Evolutionary conservation across 2,113 vertebrate species (phyloP).

Genomic region (Chaetops frenatus): DNA sequence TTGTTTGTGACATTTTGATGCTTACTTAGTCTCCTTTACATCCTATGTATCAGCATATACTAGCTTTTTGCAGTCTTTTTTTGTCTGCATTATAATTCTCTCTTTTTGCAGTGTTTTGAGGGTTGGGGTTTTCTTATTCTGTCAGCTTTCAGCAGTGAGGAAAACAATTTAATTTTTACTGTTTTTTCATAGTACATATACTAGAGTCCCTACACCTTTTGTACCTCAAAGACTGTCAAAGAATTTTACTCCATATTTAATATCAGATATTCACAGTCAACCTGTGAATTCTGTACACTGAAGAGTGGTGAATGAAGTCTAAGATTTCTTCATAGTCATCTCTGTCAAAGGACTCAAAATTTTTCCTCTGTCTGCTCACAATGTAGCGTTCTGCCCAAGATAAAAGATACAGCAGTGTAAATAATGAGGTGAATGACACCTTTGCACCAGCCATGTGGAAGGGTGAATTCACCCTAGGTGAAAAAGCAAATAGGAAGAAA

Average conservation of each 20-base stretch:
- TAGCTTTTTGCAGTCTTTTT: background rate
- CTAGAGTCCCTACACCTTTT: background rate
- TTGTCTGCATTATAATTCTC: background rate
- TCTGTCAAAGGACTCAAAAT: background rate
- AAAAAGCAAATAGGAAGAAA: background rate
- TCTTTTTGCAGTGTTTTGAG: background rate
- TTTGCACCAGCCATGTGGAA: background rate
- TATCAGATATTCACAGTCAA: background rate
- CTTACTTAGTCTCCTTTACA: background rate
- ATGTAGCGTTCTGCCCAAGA: background rate
- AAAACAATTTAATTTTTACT: background rate
- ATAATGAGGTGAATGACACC: background rate
- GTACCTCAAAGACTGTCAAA: background rate
- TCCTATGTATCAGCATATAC: background rate
- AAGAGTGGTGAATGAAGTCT: background rate
- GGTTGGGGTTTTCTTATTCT: background rate
- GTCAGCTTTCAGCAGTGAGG: background rate
- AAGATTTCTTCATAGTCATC: background rate
- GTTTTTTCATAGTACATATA: background rate
- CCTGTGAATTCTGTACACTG: background rate
- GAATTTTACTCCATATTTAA: background rate
- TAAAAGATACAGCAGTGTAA: background rate
- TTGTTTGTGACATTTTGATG: background rate
- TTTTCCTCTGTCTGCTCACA: background rate
- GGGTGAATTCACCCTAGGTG: background rate